Conservation (phyloP, 2,888 invertebrate genomes). For the Pardosa pseudoannulata region DNA sequence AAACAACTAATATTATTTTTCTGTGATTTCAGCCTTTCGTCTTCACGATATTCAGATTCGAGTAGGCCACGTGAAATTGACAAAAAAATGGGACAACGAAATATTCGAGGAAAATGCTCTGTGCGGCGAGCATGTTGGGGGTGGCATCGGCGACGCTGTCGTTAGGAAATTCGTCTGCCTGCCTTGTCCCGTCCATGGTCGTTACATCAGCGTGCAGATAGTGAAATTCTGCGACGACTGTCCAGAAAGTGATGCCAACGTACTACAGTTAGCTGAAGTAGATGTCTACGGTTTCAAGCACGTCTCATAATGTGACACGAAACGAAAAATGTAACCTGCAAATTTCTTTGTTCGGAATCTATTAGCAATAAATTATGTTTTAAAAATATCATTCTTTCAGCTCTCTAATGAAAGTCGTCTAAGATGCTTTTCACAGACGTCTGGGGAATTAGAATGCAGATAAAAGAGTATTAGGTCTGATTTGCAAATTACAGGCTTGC, state of each 20-base stretch:
- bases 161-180: conserved; percentile 69
- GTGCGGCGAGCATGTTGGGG: conserved; percentile 68
- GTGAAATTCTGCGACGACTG: conserved; percentile 72
- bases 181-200: conserved; percentile 72
- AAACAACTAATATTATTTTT: too few species aligned
- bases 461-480: too few species aligned
- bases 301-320: too few species aligned
- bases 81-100: conserved; percentile 64
- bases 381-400: too few species aligned
- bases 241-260: conserved; percentile 69
- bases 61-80: conserved; percentile 69
- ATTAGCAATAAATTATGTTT: too few species aligned
- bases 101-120: conserved; percentile 69
- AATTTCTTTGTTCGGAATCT: too few species aligned
- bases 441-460: too few species aligned
- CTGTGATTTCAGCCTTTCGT: conserved; percentile 70
- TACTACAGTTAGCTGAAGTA: conserved; percentile 73
- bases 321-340: too few species aligned
- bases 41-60: conserved; percentile 74
- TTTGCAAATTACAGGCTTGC: too few species aligned
- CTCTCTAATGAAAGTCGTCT: too few species aligned
- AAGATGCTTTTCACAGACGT: too few species aligned
- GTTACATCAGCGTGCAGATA: conserved; percentile 73
- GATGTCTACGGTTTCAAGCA: conserved; percentile 72
- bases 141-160: conserved; percentile 69